A percentile compares a stretch with the other conserved stretches of the same genome.
phyloP scores from a whole-genome alignment of 2,797 vertebrate species.

The Pipistrellus kuhlii region DNA sequence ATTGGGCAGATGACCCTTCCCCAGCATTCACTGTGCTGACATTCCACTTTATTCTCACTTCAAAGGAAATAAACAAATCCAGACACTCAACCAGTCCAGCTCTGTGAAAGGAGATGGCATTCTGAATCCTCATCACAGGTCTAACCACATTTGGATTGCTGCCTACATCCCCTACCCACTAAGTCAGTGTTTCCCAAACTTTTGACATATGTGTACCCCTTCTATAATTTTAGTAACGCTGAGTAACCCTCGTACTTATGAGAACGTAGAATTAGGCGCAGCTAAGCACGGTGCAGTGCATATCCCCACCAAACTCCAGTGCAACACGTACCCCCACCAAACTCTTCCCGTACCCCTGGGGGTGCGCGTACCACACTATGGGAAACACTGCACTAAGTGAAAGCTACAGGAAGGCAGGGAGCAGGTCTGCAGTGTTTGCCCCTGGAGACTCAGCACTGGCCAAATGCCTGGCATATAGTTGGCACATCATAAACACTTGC shows the following conservation, averaged over 20 bases:
- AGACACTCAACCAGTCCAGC: neutral
- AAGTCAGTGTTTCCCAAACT: neutral
- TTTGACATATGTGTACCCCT: too few species aligned
- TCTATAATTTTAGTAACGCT: too few species aligned
- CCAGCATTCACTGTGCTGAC: neutral
- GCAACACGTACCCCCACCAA: too few species aligned
- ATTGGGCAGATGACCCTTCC: neutral
- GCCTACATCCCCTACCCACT: neutral
- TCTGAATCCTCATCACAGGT: neutral
- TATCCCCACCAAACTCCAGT: too few species aligned
- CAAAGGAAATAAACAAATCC: neutral
- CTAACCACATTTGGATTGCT: neutral
- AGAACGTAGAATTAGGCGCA: too few species aligned
- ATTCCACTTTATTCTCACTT: neutral
- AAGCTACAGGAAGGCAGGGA: neutral
- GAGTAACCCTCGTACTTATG: too few species aligned
- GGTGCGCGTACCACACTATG: too few species aligned
- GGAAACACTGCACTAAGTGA: neutral
- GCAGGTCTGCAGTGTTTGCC: neutral
- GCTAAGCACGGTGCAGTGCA: too few species aligned
- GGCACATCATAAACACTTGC: neutral
- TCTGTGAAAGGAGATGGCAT: conserved; percentile 15
- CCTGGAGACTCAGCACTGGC: neutral
- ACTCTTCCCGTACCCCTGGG: too few species aligned
- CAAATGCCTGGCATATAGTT: neutral